Percentiles rank a stretch among this genome's conserved stretches.
phyloP scores from a whole-genome alignment of 2,888 invertebrate species.

The Lagria hirta region DNA sequence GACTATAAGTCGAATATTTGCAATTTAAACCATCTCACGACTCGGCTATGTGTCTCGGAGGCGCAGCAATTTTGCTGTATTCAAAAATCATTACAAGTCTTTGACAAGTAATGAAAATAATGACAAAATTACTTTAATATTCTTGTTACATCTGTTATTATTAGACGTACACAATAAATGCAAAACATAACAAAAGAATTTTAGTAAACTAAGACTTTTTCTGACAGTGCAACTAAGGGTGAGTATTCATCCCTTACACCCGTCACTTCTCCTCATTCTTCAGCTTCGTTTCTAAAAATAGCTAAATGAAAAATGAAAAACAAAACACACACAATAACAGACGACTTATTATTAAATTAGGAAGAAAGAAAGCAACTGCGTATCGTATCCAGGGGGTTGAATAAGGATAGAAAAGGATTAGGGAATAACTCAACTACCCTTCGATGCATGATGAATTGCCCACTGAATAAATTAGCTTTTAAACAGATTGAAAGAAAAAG shows the following conservation, averaged over 20 bases:
- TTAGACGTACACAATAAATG: background rate
- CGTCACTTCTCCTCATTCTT: slow-evolving; percentile 3
- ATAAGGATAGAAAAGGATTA: slow-evolving; percentile 11
- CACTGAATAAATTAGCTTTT: slow-evolving; percentile 19
- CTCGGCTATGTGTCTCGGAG: too few species aligned
- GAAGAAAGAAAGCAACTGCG: slow-evolving; percentile 1
- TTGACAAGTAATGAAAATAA: too few species aligned
- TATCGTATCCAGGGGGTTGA: too few species aligned
- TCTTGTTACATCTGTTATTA: background rate
- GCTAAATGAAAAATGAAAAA: slow-evolving; percentile 18
- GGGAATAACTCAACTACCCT: slow-evolving; percentile 13
- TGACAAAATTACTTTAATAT: background rate
- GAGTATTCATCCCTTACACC: slow-evolving; percentile 4
- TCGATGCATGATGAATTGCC: slow-evolving; percentile 24
- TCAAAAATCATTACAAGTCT: too few species aligned
- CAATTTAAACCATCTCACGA: too few species aligned
- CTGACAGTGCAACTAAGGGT: slow-evolving; percentile 13
- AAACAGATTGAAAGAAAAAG: slow-evolving; percentile 14
- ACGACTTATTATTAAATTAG: slow-evolving; percentile 22
- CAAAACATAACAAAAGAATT: too few species aligned
- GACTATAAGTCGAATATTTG: too few species aligned
- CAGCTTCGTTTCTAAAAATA: background rate
- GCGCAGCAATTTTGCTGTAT: too few species aligned
- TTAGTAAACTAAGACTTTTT: too few species aligned
- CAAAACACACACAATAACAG: slow-evolving; percentile 16